These are phyloP conservation scores for Saturnia japonica DNA, from an alignment of 2,888 invertebrate genomes.

Conservation along the genomic window DNA sequence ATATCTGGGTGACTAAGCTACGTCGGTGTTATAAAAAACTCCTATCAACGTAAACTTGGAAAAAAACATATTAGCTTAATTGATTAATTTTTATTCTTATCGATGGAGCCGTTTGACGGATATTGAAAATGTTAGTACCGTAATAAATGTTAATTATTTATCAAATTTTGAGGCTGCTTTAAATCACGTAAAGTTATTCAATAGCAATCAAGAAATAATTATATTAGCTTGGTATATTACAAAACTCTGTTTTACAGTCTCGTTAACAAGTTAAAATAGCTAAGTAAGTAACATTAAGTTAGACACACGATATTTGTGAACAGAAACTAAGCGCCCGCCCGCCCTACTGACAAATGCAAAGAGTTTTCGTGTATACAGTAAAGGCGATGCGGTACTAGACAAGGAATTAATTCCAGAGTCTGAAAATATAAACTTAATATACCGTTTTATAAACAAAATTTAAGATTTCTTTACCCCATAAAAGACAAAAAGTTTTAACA, in stretches of 20 bases:
- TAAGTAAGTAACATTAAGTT: constrained; percentile 64
- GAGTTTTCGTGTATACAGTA: constrained; percentile 26
- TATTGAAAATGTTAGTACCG: no score
- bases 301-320: constrained; percentile 62
- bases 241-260: constrained; percentile 23
- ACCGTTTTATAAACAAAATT: not conserved
- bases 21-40: no score
- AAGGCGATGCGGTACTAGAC: constrained; percentile 44
- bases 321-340: constrained; percentile 49
- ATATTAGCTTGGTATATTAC: not conserved
- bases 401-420: not conserved
- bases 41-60: no score
- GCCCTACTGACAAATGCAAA: constrained; percentile 70
- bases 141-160: no score
- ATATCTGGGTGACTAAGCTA: no score
- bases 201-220: not conserved
- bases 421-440: not conserved
- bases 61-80: no score
- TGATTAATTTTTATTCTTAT: no score
- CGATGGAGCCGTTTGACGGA: no score
- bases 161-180: no score
- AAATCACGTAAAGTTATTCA: no score
- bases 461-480: not conserved
- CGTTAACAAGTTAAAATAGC: constrained; percentile 61
- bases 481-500: not conserved